These are phyloP conservation scores for Lepidocyrtoides sp. DNA, from an alignment of 2,888 invertebrate genomes.

Conservation along the genomic window DNA sequence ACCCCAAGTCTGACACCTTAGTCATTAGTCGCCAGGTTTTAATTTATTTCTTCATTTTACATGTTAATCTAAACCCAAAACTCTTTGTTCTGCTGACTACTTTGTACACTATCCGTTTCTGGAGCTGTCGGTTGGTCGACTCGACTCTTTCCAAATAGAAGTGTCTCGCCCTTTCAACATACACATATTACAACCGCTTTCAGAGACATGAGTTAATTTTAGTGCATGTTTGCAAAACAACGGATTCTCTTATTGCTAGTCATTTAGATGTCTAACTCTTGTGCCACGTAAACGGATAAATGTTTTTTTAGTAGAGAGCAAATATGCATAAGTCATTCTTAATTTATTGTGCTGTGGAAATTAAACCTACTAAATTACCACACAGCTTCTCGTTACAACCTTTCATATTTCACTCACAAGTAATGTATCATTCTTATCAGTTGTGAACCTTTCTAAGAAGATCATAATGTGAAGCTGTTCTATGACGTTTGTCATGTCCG, in stretches of 20 bases:
- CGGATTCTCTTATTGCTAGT: not conserved
- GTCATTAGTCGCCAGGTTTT: slow-evolving; percentile 72
- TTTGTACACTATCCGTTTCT: not conserved
- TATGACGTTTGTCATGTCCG: no score
- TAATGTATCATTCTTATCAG: no score
- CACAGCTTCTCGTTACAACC: no score
- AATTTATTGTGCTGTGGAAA: no score
- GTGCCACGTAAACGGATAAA: no score
- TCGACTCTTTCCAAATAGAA: not conserved
- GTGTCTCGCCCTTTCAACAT: not conserved
- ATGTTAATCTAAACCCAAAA: slow-evolving; percentile 59
- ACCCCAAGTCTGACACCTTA: no score
- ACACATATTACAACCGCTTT: not conserved
- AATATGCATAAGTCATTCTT: no score
- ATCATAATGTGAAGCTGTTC: no score
- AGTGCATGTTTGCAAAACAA: not conserved
- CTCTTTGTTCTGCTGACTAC: not conserved
- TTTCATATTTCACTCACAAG: no score
- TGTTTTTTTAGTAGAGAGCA: not conserved
- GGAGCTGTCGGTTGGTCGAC: not conserved
- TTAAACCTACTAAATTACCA: no score
- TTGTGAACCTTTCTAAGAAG: no score
- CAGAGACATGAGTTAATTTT: not conserved
- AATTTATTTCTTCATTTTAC: slow-evolving; percentile 79
- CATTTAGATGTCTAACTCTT: not conserved